These are phyloP conservation scores for Phania funesta DNA, from an alignment of 2,888 invertebrate species.

Conservation along the genomic window DNA sequence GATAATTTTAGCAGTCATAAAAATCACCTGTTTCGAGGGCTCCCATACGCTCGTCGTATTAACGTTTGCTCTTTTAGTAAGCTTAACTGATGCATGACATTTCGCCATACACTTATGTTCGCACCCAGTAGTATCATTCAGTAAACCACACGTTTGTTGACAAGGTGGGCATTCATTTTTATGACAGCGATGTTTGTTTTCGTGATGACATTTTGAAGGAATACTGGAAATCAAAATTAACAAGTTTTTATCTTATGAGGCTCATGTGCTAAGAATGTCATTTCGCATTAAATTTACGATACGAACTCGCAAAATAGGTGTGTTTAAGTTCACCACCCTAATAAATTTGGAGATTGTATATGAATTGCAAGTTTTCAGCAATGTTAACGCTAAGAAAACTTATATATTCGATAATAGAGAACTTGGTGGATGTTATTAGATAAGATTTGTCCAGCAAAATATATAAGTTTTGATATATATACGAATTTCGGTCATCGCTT, in stretches of 20 bases:
- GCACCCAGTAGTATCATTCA: conserved; percentile 74
- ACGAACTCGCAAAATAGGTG: too few relatives aligned
- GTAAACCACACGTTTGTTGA: conserved; percentile 86
- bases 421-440: too few relatives aligned
- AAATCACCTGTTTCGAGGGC: conserved; percentile 69
- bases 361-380: too few relatives aligned
- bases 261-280: too few relatives aligned
- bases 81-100: conserved; percentile 89
- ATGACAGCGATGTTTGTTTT: conserved; percentile 89
- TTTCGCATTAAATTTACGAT: too few relatives aligned
- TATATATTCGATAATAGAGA: too few relatives aligned
- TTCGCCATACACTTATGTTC: conserved; percentile 85
- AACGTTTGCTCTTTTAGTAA: conserved; percentile 79
- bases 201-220: conserved; percentile 93
- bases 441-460: too few relatives aligned
- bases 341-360: too few relatives aligned
- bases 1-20: neutral
- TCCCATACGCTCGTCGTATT: conserved; percentile 59
- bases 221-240: conserved; percentile 78
- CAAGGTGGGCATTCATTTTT: conserved; percentile 92
- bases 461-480: too few relatives aligned
- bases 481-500: too few relatives aligned
- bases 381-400: too few relatives aligned
- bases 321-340: too few relatives aligned
- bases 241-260: conserved; percentile 62